A percentile compares a stretch with the other conserved stretches of the same genome.
Conservation (phyloP, 1,140 invertebrate species). For the Drosophila tristis region DNA sequence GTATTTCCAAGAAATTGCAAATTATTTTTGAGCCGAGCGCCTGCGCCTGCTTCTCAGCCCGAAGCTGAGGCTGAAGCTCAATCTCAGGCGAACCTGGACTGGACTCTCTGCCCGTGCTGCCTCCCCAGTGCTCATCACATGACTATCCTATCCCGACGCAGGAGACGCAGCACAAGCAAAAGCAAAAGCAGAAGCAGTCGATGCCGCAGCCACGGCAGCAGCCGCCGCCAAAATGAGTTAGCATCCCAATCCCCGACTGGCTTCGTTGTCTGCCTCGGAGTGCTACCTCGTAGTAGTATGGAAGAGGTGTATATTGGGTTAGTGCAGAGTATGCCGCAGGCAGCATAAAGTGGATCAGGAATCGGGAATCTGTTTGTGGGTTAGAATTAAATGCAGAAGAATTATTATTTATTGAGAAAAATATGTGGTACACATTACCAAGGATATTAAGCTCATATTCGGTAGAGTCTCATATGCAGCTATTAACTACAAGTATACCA, state of each 20-base stretch:
- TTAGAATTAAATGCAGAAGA: no score
- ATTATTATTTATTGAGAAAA: no score
- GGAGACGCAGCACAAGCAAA: slow-evolving; percentile 22
- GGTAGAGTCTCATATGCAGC: no score
- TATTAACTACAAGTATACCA: no score
- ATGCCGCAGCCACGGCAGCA: slow-evolving; percentile 33
- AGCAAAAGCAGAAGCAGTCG: slow-evolving; percentile 43
- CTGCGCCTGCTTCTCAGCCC: slow-evolving; percentile 61
- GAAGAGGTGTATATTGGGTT: no score
- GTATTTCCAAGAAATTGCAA: slow-evolving; percentile 83
- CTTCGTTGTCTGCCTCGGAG: slow-evolving; percentile 3
- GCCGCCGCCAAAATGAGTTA: slow-evolving; percentile 79
- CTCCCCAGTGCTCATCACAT: slow-evolving; percentile 30
- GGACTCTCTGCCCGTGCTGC: neutral
- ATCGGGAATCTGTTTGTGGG: no score
- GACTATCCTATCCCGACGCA: slow-evolving; percentile 23
- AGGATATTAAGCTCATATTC: no score
- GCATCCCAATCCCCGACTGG: slow-evolving; percentile 64
- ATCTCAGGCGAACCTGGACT: slow-evolving; percentile 7
- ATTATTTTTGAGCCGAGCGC: slow-evolving; percentile 82
- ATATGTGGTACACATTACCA: no score
- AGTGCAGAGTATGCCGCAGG: no score
- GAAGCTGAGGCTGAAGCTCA: slow-evolving; percentile 16
- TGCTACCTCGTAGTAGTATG: no score
- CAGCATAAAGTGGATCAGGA: no score